A percentile compares a stretch with the other conserved stretches of the same genome.
Conservation (phyloP, 1,140 invertebrate genomes). For the Plutomurus gul region DNA sequence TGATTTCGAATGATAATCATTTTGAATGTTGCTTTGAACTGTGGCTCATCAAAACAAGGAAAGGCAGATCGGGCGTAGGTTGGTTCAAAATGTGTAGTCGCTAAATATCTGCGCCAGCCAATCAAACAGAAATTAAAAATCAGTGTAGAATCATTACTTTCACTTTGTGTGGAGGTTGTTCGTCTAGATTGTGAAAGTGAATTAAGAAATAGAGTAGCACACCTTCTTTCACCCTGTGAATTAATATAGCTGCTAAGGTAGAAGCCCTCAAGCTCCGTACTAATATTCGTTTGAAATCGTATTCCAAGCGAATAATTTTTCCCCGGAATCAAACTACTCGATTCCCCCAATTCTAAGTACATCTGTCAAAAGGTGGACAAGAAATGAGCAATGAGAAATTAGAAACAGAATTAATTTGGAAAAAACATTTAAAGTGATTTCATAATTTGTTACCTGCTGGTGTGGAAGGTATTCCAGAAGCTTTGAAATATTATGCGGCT, state of each 20-base stretch:
- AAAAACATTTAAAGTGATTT: not conserved
- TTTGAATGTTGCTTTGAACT: constrained; percentile 90
- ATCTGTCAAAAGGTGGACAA: constrained; percentile 56
- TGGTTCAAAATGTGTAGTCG: constrained; percentile 93
- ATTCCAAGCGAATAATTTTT: constrained; percentile 83
- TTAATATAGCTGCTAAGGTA: constrained; percentile 86
- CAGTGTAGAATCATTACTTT: not conserved
- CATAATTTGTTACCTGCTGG: constrained; percentile 65
- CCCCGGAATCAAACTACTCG: constrained; percentile 63
- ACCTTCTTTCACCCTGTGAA: constrained; percentile 77
- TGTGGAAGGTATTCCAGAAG: constrained; percentile 78
- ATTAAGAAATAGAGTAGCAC: constrained; percentile 53
- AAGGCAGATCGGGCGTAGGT: constrained; percentile 92
- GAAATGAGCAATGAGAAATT: not conserved
- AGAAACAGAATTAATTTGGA: not conserved
- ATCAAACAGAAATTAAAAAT: not conserved
- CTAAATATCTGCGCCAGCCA: constrained; percentile 75
- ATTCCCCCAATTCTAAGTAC: constrained; percentile 76
- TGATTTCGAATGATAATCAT: constrained; percentile 84
- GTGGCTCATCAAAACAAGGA: constrained; percentile 96
- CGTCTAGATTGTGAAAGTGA: not conserved
- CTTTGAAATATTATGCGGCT: constrained; percentile 71
- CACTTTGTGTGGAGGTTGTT: not conserved
- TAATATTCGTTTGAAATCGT: constrained; percentile 78
- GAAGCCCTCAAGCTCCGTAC: constrained; percentile 83